A percentile compares a stretch with the other conserved stretches of the same genome.
phyloP scores from a whole-genome alignment of 2,113 vertebrate species.

The Brienomyrus brachyistius region DNA sequence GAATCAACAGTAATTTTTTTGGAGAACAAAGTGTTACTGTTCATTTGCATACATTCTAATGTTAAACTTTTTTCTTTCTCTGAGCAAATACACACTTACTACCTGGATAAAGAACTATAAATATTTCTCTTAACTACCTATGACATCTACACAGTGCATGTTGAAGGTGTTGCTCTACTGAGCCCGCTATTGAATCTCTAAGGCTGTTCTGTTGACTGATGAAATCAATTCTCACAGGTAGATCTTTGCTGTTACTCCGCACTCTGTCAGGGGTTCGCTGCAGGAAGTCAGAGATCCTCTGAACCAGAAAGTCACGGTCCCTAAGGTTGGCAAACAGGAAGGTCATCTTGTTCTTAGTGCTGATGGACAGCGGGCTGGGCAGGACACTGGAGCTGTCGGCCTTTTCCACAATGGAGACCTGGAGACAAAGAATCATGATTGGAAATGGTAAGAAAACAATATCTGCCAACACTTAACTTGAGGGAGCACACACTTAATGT shows the following conservation, averaged over 20 bases:
- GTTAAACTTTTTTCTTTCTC: background rate
- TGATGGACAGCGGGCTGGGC: conserved; percentile 92
- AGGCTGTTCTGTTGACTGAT: background rate
- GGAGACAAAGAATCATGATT: conserved; percentile 4
- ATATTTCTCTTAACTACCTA: background rate
- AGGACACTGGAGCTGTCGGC: conserved; percentile 90
- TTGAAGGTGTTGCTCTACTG: background rate
- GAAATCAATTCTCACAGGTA: conserved; percentile 31
- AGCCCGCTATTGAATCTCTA: background rate
- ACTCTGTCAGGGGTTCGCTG: conserved; percentile 79
- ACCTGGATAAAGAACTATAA: background rate
- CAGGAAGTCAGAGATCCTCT: conserved; percentile 93
- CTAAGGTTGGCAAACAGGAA: conserved; percentile 96
- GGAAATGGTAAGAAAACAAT: background rate
- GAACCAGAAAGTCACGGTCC: conserved; percentile 90
- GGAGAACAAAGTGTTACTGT: background rate
- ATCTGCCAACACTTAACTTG: background rate
- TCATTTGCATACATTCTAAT: background rate
- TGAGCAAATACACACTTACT: background rate
- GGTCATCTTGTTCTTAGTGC: conserved; percentile 94
- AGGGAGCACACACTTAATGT: background rate
- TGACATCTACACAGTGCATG: background rate
- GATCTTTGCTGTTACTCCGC: conserved; percentile 26
- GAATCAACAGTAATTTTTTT: background rate
- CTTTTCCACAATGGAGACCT: conserved; percentile 96